These are phyloP conservation scores for Crossaster papposus DNA, from an alignment of 53 echinoderm and acorn worm genomes.

Conservation along the genomic window DNA sequence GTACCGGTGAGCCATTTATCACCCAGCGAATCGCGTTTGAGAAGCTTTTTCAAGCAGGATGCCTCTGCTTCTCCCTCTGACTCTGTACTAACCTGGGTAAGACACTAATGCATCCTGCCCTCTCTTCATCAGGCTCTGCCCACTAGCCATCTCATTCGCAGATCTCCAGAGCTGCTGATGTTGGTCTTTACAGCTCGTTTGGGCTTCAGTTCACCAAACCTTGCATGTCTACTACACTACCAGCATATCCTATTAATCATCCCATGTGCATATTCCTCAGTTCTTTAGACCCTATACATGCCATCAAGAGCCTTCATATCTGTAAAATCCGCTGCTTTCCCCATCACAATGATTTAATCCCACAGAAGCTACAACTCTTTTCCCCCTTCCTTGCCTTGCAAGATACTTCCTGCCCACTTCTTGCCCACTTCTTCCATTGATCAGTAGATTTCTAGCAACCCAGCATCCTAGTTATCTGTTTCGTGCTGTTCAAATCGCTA, in stretches of 20 bases:
- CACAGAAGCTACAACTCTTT: no score
- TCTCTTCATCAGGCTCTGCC: neutral
- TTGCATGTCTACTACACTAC: neutral
- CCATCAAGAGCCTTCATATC: neutral
- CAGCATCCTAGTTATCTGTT: no score
- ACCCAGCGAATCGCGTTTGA: constrained; percentile 46
- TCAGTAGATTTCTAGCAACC: no score
- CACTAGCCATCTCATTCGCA: constrained; percentile 3
- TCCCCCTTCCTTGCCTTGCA: no score
- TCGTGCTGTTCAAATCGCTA: no score
- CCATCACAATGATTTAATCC: no score
- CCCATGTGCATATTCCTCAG: no score
- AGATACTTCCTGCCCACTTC: no score
- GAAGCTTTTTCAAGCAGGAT: constrained; percentile 9
- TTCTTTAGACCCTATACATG: no score
- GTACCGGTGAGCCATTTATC: constrained; percentile 52
- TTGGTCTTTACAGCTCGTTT: neutral
- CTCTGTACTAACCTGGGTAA: constrained; percentile 56
- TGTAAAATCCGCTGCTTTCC: neutral
- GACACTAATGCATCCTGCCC: constrained; percentile 39
- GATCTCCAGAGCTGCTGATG: neutral
- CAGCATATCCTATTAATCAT: neutral
- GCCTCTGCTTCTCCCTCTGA: constrained; percentile 34
- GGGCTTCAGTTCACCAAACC: neutral
- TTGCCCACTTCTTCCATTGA: no score